Conservation (phyloP, 2,113 vertebrate species). For the Leiothrix lutea region DNA sequence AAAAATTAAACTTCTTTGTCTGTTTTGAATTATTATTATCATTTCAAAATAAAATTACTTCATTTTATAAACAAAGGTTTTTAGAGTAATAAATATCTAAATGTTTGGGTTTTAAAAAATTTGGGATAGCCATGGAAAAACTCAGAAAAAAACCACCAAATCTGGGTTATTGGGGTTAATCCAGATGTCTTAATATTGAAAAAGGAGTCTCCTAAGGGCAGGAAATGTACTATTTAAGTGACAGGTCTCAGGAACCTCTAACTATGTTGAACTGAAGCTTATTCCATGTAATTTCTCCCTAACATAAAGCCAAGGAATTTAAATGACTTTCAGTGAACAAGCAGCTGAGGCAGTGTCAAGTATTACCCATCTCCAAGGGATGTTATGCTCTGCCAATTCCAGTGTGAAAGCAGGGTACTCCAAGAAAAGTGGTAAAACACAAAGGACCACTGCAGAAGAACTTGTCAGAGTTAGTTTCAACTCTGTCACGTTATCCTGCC, state of each 20-base stretch:
- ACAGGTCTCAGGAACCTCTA: neutral
- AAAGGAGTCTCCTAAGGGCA: neutral
- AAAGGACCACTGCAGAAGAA: neutral
- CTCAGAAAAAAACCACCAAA: neutral
- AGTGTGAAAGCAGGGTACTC: neutral
- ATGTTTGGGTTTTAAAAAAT: neutral
- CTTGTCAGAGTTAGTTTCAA: neutral
- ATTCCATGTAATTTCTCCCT: neutral
- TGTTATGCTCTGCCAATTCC: neutral
- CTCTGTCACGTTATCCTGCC: neutral
- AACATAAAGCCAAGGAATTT: neutral
- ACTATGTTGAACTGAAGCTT: neutral
- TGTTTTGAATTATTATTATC: neutral
- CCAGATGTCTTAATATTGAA: neutral
- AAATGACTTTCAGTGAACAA: rapidly evolving
- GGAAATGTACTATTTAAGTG: neutral
- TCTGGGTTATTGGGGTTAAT: neutral
- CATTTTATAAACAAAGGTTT: neutral
- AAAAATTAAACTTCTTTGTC: neutral
- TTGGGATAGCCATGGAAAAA: neutral
- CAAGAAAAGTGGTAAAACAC: neutral
- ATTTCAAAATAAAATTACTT: neutral
- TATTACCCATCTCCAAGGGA: neutral
- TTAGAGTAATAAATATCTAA: neutral
- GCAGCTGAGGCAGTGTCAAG: neutral